Base-by-base conservation (phyloP, 2,797 vertebrate genomes). In the Phaenicophaeus curvirostris region DNA sequence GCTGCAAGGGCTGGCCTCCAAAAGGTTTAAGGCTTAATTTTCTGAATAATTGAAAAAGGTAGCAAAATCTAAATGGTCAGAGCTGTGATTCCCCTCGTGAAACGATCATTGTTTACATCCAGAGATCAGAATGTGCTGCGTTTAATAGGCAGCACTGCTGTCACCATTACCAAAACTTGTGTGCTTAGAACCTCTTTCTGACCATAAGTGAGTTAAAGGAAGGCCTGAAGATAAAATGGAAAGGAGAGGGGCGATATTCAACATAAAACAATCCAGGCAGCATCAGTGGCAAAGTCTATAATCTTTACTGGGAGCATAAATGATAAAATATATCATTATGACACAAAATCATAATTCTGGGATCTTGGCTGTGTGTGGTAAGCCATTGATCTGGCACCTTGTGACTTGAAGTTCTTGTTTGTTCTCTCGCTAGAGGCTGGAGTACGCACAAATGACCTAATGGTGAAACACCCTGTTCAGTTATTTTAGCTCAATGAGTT, bases 31-130 rank as follows among this genome's bases (percentile, higher is more conserved):
- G 80, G 42, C 28, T 79, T 94, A 74, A 59, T 84, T 89, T 89
- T 89, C 63, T 93, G 65, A 89, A 83, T 97, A 96, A 94, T 89
- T 85, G 82, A 84, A 97, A 44, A 77, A 80, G 85, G 37, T 77
- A 93, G 80, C 62, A 92, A 87, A 95, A 88, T 81, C 41, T 89
- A 83, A 85, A 78, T 93, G 33, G 65, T 82, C 66, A 93, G 79
- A 94, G 67, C 66, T 94, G 46, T 91, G 80, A 74, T 84, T 96
- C 67, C 59, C 41, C 77, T 85, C 31, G 39, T 25, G 17, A 55
- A 88, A 79, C 50, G 53, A 69, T 59, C 37, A 21, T 58, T 39
- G 62, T 79, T 96, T 94, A 91, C 62, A 79, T 65, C 25, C 50
- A 73, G 46, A 63, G 71, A 89, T 73, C 63, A 84, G 67, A 85